Conservation (phyloP, 2,888 invertebrate species). For the Andrena fulva region DNA sequence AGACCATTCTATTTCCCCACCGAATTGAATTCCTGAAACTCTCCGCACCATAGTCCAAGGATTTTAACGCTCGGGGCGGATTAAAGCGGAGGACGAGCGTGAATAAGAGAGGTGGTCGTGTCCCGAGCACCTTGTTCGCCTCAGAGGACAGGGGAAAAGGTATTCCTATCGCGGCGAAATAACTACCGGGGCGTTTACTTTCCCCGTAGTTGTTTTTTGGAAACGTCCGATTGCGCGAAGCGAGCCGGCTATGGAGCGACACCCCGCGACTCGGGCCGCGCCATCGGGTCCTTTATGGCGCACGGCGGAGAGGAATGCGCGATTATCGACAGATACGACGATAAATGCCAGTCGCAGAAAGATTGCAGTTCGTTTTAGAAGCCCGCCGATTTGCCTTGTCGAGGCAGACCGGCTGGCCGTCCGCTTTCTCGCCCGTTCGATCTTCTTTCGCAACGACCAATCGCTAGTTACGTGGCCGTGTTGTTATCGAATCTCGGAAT, state of each 20-base stretch:
- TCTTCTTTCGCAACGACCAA: slow-evolving; percentile 62
- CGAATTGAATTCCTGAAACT: too few relatives aligned
- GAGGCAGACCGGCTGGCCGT: slow-evolving; percentile 45
- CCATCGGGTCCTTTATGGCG: slow-evolving; percentile 61
- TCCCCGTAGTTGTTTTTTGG: slow-evolving; percentile 24
- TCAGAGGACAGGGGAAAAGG: not conserved
- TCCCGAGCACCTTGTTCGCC: not conserved
- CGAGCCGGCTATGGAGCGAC: slow-evolving; percentile 54
- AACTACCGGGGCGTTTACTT: slow-evolving; percentile 32
- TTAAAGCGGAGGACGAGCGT: not conserved
- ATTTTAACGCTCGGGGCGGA: not conserved
- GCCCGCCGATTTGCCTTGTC: slow-evolving; percentile 64
- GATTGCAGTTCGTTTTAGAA: slow-evolving; percentile 68
- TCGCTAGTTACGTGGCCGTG: slow-evolving; percentile 28
- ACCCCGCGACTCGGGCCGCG: slow-evolving; percentile 42
- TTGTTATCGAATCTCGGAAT: slow-evolving; percentile 51
- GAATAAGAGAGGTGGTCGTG: not conserved
- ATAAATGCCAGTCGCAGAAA: slow-evolving; percentile 68
- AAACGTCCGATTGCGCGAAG: slow-evolving; percentile 30
- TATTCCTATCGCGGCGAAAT: slow-evolving; percentile 30
- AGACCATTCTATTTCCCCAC: too few relatives aligned
- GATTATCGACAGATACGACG: slow-evolving; percentile 72
- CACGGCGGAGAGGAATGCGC: slow-evolving; percentile 62
- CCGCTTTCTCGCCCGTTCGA: slow-evolving; percentile 56
- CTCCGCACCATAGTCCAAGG: too few relatives aligned